Evolutionary conservation across 1,140 invertebrate genomes (phyloP).

Genomic region (Bombyx mandarina): DNA sequence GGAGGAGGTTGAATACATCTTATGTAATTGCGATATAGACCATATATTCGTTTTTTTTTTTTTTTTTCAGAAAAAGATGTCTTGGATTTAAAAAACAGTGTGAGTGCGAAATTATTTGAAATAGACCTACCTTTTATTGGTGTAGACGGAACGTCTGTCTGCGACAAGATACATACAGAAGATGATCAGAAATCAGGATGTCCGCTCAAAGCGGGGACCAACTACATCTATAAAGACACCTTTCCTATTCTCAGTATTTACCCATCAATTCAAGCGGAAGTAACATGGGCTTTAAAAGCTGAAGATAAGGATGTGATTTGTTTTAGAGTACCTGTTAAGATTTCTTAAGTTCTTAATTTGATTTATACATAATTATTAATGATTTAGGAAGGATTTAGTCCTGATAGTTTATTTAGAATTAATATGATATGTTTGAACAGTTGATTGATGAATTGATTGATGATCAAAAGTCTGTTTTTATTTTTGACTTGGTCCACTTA

Average conservation of each 20-base stretch:
- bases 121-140: conserved; percentile 81
- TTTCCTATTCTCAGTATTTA: conserved; percentile 78
- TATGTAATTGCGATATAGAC: neutral
- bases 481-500: too few species aligned
- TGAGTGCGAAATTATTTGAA: conserved; percentile 73
- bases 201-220: conserved; percentile 75
- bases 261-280: conserved; percentile 75
- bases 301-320: conserved; percentile 69
- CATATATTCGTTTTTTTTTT: neutral
- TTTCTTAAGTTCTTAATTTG: conserved; percentile 33
- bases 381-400: neutral
- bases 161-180: conserved; percentile 73
- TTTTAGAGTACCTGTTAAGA: conserved; percentile 78
- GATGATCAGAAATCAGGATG: conserved; percentile 72
- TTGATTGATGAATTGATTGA: too few species aligned
- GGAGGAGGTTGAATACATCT: too few species aligned
- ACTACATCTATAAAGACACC: conserved; percentile 79
- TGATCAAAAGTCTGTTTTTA: too few species aligned
- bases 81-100: conserved; percentile 42
- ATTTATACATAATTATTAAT: conserved; percentile 1
- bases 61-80: conserved; percentile 40
- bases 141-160: conserved; percentile 79
- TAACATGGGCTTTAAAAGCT: conserved; percentile 74
- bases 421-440: too few species aligned
- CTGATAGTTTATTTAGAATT: too few species aligned